Evolutionary conservation across 2,797 vertebrate genomes (phyloP).

Genomic region (Enteromius radiatus): DNA sequence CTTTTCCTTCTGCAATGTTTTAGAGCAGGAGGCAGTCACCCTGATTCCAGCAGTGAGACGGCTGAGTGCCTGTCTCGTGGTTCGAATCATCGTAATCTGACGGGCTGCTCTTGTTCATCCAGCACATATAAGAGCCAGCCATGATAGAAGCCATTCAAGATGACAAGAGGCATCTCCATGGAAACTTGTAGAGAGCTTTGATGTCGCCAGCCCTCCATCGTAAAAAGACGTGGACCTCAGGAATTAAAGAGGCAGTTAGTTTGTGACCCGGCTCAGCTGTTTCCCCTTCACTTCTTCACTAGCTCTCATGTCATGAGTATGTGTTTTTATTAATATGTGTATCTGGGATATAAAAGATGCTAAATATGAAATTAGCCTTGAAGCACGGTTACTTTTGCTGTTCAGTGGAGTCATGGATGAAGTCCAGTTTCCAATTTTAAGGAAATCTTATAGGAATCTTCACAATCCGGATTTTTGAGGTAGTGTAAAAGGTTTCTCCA

Average conservation of each 20-base stretch:
- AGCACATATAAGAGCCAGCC: neutral
- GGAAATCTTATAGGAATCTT: too few relatives aligned
- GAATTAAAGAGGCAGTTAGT: slow-evolving; percentile 20
- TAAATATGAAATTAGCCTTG: neutral
- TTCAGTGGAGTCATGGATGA: neutral
- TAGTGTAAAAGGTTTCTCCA: neutral
- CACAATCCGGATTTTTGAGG: neutral
- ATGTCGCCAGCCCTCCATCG: slow-evolving; percentile 28
- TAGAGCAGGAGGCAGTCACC: neutral
- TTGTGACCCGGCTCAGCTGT: neutral
- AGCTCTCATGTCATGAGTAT: neutral
- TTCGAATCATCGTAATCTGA: neutral
- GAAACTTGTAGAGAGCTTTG: slow-evolving; percentile 48
- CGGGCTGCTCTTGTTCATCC: neutral
- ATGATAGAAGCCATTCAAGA: slow-evolving; percentile 8
- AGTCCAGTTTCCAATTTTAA: neutral
- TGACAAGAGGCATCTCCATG: slow-evolving; percentile 50
- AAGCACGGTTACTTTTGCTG: neutral
- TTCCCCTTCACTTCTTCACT: neutral
- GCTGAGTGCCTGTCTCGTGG: neutral
- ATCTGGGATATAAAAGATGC: neutral
- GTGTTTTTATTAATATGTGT: too few relatives aligned
- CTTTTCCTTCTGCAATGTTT: slow-evolving; percentile 6
- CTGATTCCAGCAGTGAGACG: neutral
- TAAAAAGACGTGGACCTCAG: slow-evolving; percentile 33